Evolutionary conservation across 2,113 vertebrate species (phyloP), one percentile per base, ranked within the genome.

Genomic region (Tupaia chinensis): DNA sequence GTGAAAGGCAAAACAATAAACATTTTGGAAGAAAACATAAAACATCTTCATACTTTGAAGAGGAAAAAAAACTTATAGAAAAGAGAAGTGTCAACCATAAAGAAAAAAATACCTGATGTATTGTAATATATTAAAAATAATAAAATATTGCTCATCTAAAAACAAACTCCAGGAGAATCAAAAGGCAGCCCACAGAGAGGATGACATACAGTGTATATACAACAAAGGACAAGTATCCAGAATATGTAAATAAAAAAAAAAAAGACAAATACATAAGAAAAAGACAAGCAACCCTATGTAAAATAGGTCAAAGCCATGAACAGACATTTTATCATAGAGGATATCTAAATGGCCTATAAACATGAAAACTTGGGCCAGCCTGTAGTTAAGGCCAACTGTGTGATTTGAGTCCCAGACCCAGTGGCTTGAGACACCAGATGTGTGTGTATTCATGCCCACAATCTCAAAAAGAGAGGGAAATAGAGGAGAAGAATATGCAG

Each of bases 251-350:
- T 4, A 32, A 93, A 85, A 44, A 44, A 44, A 93, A 85, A 23
- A 93, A 88, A n/a, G 81, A 85, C 54, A 93, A 93, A 77, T 74
- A 29, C 56, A 25, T 34, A 89, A 92, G 27, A 88, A 81, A 93
- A 86, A 83, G 25, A 32, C 11, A 91, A 56, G 58, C 20, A 87
- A 87, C 66, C 44, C 81, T 87, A 65, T 53, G 23, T 83, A 87
- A 87, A 95, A 81, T 78, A 16, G 14, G 25, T 29, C 82, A 87
- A 85, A 95, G 53, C 68, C 32, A 65, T 92, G 44, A 87, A 87
- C 32, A 93, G 20, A 61, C 56, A 76, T 81, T 85, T 94, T 81
- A 84, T 25, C 76, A 72, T 92, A 73, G 11, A 93, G 4, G 34
- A 32, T 54, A 74, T 87, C 44, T 94, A 94, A 66, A 58, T 89